A percentile compares a stretch with the other conserved stretches of the same genome.
These are phyloP conservation scores for Neodiprion fabricii DNA, from an alignment of 1,140 invertebrate genomes.

Conservation along the genomic window DNA sequence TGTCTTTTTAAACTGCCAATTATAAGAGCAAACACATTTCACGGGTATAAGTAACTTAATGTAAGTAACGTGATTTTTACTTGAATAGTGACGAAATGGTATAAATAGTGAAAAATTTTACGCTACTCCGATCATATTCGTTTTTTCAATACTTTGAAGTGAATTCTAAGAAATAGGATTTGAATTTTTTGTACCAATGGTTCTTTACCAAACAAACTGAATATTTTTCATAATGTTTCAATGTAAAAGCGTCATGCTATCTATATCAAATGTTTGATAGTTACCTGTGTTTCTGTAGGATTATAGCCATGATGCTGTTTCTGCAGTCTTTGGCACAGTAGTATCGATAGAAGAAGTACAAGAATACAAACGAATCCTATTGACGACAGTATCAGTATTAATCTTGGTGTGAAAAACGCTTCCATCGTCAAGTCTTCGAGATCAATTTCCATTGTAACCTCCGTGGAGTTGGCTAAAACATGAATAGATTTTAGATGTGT, in stretches of 20 bases:
- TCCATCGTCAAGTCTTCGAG: conserved; percentile 71
- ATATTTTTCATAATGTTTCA: no score
- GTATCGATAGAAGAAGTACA: conserved; percentile 69
- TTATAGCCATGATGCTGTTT: conserved; percentile 73
- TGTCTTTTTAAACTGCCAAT: no score
- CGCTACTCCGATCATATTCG: neutral
- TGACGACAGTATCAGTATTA: conserved; percentile 75
- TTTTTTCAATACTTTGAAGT: no score
- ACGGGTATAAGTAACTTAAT: no score
- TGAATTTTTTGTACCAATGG: no score
- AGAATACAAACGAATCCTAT: conserved; percentile 74
- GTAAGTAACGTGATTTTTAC: no score
- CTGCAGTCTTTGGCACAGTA: conserved; percentile 76
- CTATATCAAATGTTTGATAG: conserved; percentile 7
- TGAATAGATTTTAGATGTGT: conserved; percentile 13
- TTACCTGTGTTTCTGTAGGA: conserved; percentile 69
- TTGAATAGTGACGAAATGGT: neutral
- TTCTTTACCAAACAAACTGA: no score
- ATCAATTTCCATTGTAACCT: conserved; percentile 56
- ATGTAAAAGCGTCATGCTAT: no score
- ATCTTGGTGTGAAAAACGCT: conserved; percentile 75
- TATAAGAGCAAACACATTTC: no score
- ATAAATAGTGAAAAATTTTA: conserved; percentile 10
- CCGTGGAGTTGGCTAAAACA: conserved; percentile 61
- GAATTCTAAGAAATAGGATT: no score